Base-by-base conservation (phyloP, 30 jellyfish, hydroid and myxozoan genomes). In the Hydractinia echinata region DNA sequence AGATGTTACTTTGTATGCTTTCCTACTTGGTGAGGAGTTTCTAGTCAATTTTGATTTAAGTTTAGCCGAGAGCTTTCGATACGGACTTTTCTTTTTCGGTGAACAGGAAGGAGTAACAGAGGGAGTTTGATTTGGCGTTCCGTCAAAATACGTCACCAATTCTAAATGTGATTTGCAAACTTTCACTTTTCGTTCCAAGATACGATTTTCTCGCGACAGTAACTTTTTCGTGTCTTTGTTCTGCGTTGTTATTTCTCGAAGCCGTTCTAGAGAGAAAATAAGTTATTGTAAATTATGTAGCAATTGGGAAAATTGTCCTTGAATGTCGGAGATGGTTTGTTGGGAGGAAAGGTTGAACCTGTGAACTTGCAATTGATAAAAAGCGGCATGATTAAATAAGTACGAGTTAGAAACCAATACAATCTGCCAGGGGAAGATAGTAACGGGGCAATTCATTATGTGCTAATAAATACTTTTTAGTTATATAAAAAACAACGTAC, bases 81-180 rank as follows among this genome's bases (percentile, higher is more conserved):
- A 71, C 13, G 55, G 55, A 20, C 18, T 71, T 71, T 50, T 30
- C 61, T 71, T 71, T 15, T 71, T 71, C n/a, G 55, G 81, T 19
- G 81, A 50, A 5, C 14, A 20, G 0, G 55, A 7, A 7, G 55
- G 55, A 7, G 55, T 71, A 19, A 3, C 66, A 9, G 44, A 30
- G 44, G 44, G 44, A 2, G 81, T 16, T 7, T 72, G 5, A 39
- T 58, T 54, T 15, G 96, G 88, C 30, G 81, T 83, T 53, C 86
- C 90, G 70, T 89, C 97, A 58, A 89, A 85, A 56, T 93, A 84
- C 8, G 95, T 84, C 76, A 92, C 98, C 9, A 92, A 79, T 54
- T 86, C 95, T 71, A 92, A 62, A 67, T 92, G 98, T 10, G 92
- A 82, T 67, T 92, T 92, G 92, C 98, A 92, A 66, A 92, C 96